Base-by-base conservation (phyloP, 2,888 invertebrate genomes). In the Eristalinus sepulchralis region DNA sequence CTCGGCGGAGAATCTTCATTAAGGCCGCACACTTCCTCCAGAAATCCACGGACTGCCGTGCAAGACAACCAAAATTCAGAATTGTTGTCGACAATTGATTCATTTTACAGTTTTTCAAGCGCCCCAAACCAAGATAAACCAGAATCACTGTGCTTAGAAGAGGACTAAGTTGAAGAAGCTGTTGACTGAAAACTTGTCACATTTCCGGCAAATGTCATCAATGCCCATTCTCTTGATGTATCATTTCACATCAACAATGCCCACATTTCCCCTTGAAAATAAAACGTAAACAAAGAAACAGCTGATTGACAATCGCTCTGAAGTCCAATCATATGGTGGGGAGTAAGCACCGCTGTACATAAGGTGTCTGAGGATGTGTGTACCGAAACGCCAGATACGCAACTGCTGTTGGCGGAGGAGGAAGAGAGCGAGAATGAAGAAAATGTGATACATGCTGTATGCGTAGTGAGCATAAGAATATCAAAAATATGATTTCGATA, bases 221-320 rank as follows among this genome's bases (percentile, higher is more conserved):
- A 84, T 33, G 59, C 70, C 80, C 34, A 77, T 20, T 66, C 60
- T 6, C 27, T 27, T 34, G 24, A 57, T 27, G 11, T 34, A 66
- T 10, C 24, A 63, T 47, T 20, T 36, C 47, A 33, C 47, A 33
- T n/a, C 10, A 60, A 62, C 27, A 81, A 81, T 80, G 76, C 76
- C 84, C 31, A 77, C 85, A 82, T 33, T 77, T 73, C 82, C 59
- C 82, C 77, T 73, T 10, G 33, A 82, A 85, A 85, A 85, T 70
- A 85, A 86, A 86, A 86, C 79, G 82, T 86, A 86, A 86, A 86
- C 86, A 86, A 86, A 79, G 62, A 78, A 86, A 70, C 86, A 86
- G 86, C 86, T 86, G 86, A 81, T 57, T 81, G 62, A 67, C 78
- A 73, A 68, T 64, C 82, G 80, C 53, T 17, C 73, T 39, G 17